Conservation (phyloP, 2,797 vertebrate genomes). For the Nyctibius grandis region DNA sequence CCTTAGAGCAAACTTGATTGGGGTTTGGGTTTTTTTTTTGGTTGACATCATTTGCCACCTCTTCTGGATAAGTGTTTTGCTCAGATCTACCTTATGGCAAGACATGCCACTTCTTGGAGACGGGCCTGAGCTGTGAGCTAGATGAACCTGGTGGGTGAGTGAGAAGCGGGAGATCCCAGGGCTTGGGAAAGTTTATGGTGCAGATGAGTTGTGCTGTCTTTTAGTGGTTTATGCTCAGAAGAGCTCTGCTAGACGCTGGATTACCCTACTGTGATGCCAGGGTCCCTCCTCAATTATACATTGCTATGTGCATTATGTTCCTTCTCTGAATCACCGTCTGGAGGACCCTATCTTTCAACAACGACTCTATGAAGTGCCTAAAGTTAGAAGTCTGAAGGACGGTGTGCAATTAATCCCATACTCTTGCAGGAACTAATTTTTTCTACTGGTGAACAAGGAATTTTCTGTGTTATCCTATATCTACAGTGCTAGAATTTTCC, state of each 20-base stretch:
- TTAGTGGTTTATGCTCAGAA: not conserved
- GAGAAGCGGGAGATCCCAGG: not conserved
- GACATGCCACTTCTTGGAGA: not conserved
- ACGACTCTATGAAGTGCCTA: not conserved
- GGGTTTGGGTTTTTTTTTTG: rapidly evolving
- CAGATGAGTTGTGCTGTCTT: not conserved
- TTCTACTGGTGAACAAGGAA: not conserved
- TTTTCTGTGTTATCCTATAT: not conserved
- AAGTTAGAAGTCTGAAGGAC: not conserved
- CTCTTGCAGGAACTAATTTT: not conserved
- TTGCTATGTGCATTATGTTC: not conserved
- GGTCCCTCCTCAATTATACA: not conserved
- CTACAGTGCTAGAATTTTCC: not conserved
- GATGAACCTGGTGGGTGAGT: not conserved
- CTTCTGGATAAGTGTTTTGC: not conserved
- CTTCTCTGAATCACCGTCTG: not conserved
- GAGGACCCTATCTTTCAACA: not conserved
- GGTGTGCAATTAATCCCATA: not conserved
- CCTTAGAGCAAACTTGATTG: not conserved
- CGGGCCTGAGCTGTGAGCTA: not conserved
- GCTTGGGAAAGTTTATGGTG: not conserved
- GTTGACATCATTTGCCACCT: not conserved
- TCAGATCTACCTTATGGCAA: not conserved
- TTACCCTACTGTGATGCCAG: not conserved
- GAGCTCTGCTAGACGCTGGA: not conserved